Evolutionary conservation across 2,888 invertebrate genomes (phyloP), one percentile per base, ranked within the genome.

Genomic region (Lucinisca nassula): DNA sequence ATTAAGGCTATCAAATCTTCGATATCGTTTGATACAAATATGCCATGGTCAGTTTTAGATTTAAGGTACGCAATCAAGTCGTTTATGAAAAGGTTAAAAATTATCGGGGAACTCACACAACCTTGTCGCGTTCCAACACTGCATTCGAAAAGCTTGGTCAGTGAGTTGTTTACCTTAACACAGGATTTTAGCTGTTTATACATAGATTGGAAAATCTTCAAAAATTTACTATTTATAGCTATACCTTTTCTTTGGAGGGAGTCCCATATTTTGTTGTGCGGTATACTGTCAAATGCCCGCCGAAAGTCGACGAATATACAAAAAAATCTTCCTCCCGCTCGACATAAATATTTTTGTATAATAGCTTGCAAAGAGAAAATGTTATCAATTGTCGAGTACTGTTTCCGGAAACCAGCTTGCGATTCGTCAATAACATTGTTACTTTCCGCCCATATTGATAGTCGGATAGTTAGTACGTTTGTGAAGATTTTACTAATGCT

Each of bases 51-150:
- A 38, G 38, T 38, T 32, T 12, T 37, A 24, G 2, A 1, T 37
- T 77, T 77, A 38, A 77, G 1, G 24, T 77, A 77, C 37, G 58
- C n/a, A 24, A 77, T 38, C n/a, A 77, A 38, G 30, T 61, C 77
- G 24, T 61, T 77, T 30, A 77, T 77, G n/a, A 61, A 77, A 8
- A 77, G 40, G 30, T 58, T 61, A 37, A 77, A 61, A 12, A 77
- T 40, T 49, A 77, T 77, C 38, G 77, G 58, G 1, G 77, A 77
- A 61, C 61, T 77, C 27, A 77, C 61, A 61, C 77, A 77, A 0
- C 58, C 77, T 58, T 58, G 77, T 17, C 58, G 12, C 24, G 77
- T 77, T 37, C 58, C 77, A 17, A 58, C 58, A 24, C 37, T 10
- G 24, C 77, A 76, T 4, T 55, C 38, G 14, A 58, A 77, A 49